A percentile compares a stretch with the other conserved stretches of the same genome.
phyloP scores from a whole-genome alignment of 2,797 vertebrate genomes.

The Peromyscus attwateri region DNA sequence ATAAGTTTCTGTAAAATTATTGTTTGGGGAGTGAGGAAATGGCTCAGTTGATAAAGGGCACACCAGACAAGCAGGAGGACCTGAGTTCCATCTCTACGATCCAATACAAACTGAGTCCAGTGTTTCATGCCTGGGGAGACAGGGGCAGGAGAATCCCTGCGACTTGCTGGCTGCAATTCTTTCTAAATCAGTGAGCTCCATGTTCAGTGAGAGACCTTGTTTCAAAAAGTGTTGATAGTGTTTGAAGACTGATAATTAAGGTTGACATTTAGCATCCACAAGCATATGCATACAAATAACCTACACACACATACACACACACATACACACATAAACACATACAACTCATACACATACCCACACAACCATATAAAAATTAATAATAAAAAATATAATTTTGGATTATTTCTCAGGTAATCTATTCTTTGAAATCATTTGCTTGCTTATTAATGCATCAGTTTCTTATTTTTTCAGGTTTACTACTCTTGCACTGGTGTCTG shows the following conservation, averaged over 20 bases:
- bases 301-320: neutral
- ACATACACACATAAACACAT: neutral
- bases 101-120: neutral
- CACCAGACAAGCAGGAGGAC: neutral
- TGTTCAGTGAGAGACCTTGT: neutral
- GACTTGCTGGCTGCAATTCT: neutral
- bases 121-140: neutral
- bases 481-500: neutral
- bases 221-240: neutral
- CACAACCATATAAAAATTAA: neutral
- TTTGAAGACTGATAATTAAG: neutral
- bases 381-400: neutral
- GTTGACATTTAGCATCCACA: neutral
- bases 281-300: neutral
- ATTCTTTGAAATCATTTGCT: neutral
- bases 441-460: neutral
- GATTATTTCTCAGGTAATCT: neutral
- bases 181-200: neutral
- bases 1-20: neutral
- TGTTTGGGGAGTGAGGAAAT: neutral
- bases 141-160: neutral
- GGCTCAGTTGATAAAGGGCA: neutral
- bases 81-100: neutral
- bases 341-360: neutral
- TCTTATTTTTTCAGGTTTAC: neutral